phyloP scores from a whole-genome alignment of 2,113 vertebrate genomes.

The Daboia siamensis region DNA sequence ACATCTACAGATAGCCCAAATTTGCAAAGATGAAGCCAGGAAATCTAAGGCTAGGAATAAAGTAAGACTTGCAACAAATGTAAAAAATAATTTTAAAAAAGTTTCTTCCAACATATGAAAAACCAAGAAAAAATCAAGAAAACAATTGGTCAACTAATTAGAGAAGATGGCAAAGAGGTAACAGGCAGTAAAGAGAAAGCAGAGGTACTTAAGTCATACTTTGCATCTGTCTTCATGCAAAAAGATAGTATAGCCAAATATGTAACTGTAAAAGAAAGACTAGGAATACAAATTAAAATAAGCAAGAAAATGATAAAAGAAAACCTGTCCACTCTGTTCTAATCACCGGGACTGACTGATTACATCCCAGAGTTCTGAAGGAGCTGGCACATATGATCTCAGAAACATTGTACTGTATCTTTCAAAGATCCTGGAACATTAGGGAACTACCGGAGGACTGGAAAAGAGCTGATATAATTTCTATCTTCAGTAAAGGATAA shows the following conservation, averaged over 20 bases:
- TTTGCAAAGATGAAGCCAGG: too few relatives aligned
- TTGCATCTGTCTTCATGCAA: neutral
- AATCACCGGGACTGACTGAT: neutral
- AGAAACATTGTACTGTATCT: neutral
- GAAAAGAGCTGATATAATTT: neutral
- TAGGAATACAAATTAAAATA: neutral
- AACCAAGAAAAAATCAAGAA: too few relatives aligned
- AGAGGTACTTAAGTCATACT: neutral
- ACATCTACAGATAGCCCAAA: too few relatives aligned
- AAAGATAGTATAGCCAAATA: neutral
- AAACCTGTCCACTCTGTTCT: neutral
- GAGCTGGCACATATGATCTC: neutral
- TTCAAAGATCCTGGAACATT: neutral
- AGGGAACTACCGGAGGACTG: neutral
- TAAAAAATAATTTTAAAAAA: too few relatives aligned
- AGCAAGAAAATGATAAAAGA: neutral
- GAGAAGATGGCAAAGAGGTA: neutral
- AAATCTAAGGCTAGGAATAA: too few relatives aligned
- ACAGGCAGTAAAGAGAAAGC: neutral
- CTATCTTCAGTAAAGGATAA: neutral
- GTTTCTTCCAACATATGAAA: too few relatives aligned
- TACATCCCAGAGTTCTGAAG: neutral
- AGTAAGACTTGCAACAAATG: too few relatives aligned
- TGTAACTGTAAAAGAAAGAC: neutral
- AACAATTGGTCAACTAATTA: neutral